phyloP scores from a whole-genome alignment of 2,888 invertebrate genomes.

The Tineola bisselliella region DNA sequence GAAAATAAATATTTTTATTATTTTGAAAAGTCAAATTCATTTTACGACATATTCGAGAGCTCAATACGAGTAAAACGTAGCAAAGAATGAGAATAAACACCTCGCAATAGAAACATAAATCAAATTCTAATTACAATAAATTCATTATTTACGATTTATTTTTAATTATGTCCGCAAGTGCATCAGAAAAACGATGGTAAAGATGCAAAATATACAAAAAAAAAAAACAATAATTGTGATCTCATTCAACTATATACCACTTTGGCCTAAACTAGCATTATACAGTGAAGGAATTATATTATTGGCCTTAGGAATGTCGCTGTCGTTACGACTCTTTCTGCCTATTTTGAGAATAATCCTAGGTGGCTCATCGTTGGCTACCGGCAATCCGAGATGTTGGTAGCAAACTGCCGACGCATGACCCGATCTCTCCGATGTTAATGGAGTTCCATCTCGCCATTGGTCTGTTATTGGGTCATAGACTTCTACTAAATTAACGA shows the following conservation, averaged over 20 bases:
- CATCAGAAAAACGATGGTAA: no score
- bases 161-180: no score
- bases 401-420: constrained; percentile 92
- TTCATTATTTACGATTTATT: no score
- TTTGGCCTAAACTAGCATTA: neutral
- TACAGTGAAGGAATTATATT: constrained; percentile 46
- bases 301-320: constrained; percentile 43
- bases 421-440: constrained; percentile 88
- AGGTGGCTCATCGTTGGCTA: constrained; percentile 23
- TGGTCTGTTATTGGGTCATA: constrained; percentile 81
- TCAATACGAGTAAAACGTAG: neutral
- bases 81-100: no score
- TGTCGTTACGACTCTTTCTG: constrained; percentile 23
- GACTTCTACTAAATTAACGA: constrained; percentile 87
- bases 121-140: no score
- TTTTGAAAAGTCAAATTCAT: neutral
- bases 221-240: no score
- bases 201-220: no score
- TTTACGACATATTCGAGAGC: neutral
- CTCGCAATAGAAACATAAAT: no score
- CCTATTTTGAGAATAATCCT: neutral
- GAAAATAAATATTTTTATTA: neutral
- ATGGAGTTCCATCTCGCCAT: constrained; percentile 81
- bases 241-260: neutral
- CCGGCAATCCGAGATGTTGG: constrained; percentile 70